phyloP scores from a whole-genome alignment of 2,797 vertebrate genomes.

The Botia kubotai region DNA sequence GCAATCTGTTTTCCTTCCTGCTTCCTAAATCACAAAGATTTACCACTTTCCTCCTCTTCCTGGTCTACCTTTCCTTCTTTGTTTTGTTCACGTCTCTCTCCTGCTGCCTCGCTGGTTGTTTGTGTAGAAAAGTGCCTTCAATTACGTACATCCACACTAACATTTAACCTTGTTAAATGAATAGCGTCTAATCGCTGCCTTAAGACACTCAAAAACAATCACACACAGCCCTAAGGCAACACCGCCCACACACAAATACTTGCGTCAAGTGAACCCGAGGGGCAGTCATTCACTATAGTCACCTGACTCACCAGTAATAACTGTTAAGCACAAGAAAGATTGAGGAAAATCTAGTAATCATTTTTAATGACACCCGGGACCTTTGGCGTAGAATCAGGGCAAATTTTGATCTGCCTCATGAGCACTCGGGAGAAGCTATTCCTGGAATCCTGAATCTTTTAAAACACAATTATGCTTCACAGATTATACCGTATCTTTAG shows the following conservation, averaged over 20 bases:
- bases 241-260: conserved; percentile 19
- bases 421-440: not conserved
- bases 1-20: conserved; percentile 39
- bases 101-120: conserved; percentile 19
- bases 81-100: not conserved
- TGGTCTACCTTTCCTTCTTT: not conserved
- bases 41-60: conserved; percentile 12
- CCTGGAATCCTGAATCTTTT: conserved; percentile 1
- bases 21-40: conserved; percentile 35
- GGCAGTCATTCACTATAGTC: conserved; percentile 9
- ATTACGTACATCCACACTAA: conserved; percentile 1
- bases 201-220: not conserved
- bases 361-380: conserved; percentile 10
- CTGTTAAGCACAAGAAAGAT: conserved; percentile 19
- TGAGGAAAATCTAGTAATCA: conserved; percentile 1
- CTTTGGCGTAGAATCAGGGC: not conserved
- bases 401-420: conserved; percentile 12
- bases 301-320: conserved; percentile 25
- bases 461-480: not conserved
- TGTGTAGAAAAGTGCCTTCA: conserved; percentile 27
- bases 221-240: conserved; percentile 17
- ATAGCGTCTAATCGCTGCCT: conserved; percentile 13
- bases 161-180: conserved; percentile 31
- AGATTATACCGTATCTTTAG: not conserved
- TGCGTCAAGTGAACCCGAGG: not conserved